These are phyloP conservation scores for Cheiracanthium punctorium DNA, from an alignment of 2,888 invertebrate genomes.

Conservation along the genomic window DNA sequence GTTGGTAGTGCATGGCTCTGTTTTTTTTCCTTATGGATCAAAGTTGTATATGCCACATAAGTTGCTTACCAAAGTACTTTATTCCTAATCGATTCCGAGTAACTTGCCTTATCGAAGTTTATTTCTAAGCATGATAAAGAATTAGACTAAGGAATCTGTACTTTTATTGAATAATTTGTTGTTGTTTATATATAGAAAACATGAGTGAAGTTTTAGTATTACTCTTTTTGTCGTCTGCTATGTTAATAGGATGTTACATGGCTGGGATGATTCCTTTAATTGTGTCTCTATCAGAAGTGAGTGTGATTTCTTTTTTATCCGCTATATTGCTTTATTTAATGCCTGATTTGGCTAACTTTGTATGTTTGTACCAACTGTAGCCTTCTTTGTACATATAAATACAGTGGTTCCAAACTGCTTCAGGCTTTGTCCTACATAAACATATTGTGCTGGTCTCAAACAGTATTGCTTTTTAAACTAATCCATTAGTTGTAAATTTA, in stretches of 20 bases:
- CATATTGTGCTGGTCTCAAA: too few relatives aligned
- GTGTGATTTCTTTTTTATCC: too few relatives aligned
- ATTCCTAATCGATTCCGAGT: neutral
- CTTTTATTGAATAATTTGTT: neutral
- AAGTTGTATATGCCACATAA: constrained; percentile 59
- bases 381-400: too few relatives aligned
- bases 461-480: too few relatives aligned
- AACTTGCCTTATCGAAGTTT: neutral
- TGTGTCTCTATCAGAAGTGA: constrained; percentile 95
- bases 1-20: neutral
- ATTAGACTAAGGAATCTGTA: too few relatives aligned
- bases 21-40: constrained; percentile 61
- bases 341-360: too few relatives aligned
- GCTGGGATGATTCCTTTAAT: constrained; percentile 96
- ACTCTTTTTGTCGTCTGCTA: constrained; percentile 89
- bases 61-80: neutral
- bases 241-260: constrained; percentile 96
- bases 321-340: too few relatives aligned
- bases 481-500: neutral
- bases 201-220: constrained; percentile 92
- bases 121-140: too few relatives aligned
- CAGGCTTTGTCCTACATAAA: too few relatives aligned
- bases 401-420: too few relatives aligned
- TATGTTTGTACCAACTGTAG: too few relatives aligned
- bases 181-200: too few relatives aligned